Evolutionary conservation across 2,888 invertebrate species (phyloP), one percentile per base, ranked within the genome.

Genomic region (Melanchra persicariae): DNA sequence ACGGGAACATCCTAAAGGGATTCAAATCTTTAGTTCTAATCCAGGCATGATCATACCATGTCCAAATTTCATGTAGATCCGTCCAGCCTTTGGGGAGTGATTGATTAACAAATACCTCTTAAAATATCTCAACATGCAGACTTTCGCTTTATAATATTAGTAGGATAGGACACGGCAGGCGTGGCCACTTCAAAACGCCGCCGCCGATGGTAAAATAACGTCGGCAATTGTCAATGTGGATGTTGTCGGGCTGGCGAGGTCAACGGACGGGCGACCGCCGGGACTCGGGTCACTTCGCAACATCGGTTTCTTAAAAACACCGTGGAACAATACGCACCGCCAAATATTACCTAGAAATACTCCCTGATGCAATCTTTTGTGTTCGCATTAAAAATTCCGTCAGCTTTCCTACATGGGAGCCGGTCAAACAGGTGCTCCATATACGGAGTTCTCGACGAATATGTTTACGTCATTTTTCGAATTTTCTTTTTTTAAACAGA

Each of bases 241-340:
- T 83, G 83, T 79, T 88, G 84, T 79, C 80, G 81, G 82, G 83
- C 87, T 55, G 83, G 81, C 79, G 91, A 91, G 94, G 93, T 94
- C 94, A 94, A 94, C 85, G 93, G 87, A 91, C 94, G 87, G 86
- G 79, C 88, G 91, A 89, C 92, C 91, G 91, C 75, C 86, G 85
- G 87, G 86, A 86, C 87, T 86, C 82, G 77, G 87, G 88, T 88
- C 88, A 86, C 81, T 83, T 84, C 63, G 77, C 81, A 83, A 83
- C 80, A 75, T 73, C 62, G 76, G 71, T 71, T 85, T 84, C 83
- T 88, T 75, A 74, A 83, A 81, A 74, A 80, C 40, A 47, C 73
- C 49, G 54, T 79, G 71, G 74, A 84, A 83, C 78, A 84, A 84
- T 73, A 80, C 71, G 59, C 77, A 70, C 65, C 52, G 51, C 59